phyloP scores from a whole-genome alignment of 2,888 invertebrate genomes.

The Ophion costatus region DNA sequence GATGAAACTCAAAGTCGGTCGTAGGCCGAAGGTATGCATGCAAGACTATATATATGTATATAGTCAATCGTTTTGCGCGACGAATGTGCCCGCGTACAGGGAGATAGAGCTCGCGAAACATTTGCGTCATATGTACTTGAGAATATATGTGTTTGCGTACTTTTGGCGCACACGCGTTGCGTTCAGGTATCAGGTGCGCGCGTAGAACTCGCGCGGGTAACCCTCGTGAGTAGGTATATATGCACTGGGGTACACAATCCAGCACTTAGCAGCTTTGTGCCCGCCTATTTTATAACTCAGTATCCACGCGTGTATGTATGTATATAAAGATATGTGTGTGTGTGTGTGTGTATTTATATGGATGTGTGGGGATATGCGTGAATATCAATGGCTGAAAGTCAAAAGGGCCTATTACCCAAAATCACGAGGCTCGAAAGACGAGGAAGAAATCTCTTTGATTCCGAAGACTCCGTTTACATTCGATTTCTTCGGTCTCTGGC shows the following conservation, averaged over 20 bases:
- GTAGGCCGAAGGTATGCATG: conserved; percentile 44
- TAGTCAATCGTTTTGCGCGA: conserved; percentile 55
- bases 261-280: conserved; percentile 75
- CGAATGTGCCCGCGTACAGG: conserved; percentile 28
- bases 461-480: not conserved
- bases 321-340: too few species aligned
- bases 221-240: conserved; percentile 49
- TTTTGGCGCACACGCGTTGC: not conserved
- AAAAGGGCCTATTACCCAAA: conserved; percentile 1
- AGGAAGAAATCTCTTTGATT: not conserved
- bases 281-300: conserved; percentile 57
- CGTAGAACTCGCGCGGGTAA: conserved; percentile 52
- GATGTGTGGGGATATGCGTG: not conserved
- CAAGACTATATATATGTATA: not conserved
- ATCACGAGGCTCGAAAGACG: not conserved
- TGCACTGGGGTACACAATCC: conserved; percentile 70
- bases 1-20: not conserved
- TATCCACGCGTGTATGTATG: not conserved
- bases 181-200: conserved; percentile 70
- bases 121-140: conserved; percentile 13
- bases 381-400: not conserved
- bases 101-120: conserved; percentile 28
- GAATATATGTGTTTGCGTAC: not conserved
- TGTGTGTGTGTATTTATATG: too few species aligned
- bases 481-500: conserved; percentile 1